Conservation (phyloP, 2,888 invertebrate species). For the Endotricha flammealis region DNA sequence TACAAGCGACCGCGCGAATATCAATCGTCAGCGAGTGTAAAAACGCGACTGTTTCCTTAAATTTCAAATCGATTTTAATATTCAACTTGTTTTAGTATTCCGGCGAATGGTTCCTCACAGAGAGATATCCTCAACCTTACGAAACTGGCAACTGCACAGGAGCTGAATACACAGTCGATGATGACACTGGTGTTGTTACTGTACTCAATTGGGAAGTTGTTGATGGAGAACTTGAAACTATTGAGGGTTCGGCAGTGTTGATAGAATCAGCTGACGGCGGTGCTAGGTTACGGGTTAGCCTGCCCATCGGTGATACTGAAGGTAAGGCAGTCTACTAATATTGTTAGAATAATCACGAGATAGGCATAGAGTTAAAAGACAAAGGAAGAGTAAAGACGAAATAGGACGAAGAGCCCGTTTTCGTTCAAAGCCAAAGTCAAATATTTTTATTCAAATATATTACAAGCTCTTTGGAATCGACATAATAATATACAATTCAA, state of each 20-base stretch:
- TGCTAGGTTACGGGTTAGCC: slow-evolving; percentile 40
- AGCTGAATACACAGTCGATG: slow-evolving; percentile 38
- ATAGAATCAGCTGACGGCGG: slow-evolving; percentile 34
- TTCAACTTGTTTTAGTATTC: slow-evolving; percentile 44
- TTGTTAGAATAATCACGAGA: no score
- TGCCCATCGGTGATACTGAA: slow-evolving; percentile 35
- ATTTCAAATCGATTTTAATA: no score
- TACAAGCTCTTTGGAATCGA: no score
- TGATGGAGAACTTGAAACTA: slow-evolving; percentile 36
- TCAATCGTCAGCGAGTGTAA: no score
- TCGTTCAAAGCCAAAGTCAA: no score
- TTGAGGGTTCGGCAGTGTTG: slow-evolving; percentile 44
- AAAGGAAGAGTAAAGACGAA: no score
- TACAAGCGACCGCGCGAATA: no score
- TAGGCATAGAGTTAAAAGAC: no score
- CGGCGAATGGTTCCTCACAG: slow-evolving; percentile 61
- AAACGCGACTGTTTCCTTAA: no score
- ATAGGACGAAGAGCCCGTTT: no score
- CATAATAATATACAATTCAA: no score
- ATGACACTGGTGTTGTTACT: slow-evolving; percentile 31
- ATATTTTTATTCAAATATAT: no score
- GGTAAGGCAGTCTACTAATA: slow-evolving; percentile 27
- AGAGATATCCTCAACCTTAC: slow-evolving; percentile 47
- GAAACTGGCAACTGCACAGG: slow-evolving; percentile 47
- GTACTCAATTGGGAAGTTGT: slow-evolving; percentile 58